These are phyloP conservation scores for Dolichomitus sp. DNA, from an alignment of 2,888 invertebrate species.

Conservation along the genomic window DNA sequence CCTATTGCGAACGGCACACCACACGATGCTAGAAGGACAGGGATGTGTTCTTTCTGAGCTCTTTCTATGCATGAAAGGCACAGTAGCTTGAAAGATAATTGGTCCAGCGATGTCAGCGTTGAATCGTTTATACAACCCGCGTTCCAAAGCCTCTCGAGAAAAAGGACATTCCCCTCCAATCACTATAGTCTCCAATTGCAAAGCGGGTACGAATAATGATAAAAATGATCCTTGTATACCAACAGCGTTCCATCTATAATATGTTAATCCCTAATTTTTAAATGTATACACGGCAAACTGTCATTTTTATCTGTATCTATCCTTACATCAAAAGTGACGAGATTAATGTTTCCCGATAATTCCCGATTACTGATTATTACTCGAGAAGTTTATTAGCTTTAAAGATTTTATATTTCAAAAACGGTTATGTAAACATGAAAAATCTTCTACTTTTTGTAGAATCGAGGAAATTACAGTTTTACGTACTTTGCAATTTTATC, in stretches of 20 bases:
- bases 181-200: constrained; percentile 91
- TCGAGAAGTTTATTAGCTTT: too few species aligned
- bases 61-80: constrained; percentile 86
- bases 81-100: constrained; percentile 81
- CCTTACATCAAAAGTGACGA: too few species aligned
- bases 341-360: too few species aligned
- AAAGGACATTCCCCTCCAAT: constrained; percentile 91
- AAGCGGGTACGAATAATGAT: constrained; percentile 90
- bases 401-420: too few species aligned
- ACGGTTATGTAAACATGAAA: too few species aligned
- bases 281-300: not conserved
- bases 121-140: constrained; percentile 87
- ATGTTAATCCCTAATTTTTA: not conserved
- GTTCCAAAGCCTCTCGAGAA: constrained; percentile 88
- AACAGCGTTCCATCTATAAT: constrained; percentile 92
- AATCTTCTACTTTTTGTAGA: not conserved
- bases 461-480: not conserved
- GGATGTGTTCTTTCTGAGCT: constrained; percentile 85
- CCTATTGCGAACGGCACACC: constrained; percentile 87
- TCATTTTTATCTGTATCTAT: not conserved
- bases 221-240: constrained; percentile 95
- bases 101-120: constrained; percentile 70
- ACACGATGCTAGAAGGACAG: constrained; percentile 89
- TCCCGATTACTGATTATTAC: too few species aligned
- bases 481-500: constrained; percentile 93